These are phyloP conservation scores for Torymus auratus DNA, from an alignment of 2,888 invertebrate species.

Conservation along the genomic window DNA sequence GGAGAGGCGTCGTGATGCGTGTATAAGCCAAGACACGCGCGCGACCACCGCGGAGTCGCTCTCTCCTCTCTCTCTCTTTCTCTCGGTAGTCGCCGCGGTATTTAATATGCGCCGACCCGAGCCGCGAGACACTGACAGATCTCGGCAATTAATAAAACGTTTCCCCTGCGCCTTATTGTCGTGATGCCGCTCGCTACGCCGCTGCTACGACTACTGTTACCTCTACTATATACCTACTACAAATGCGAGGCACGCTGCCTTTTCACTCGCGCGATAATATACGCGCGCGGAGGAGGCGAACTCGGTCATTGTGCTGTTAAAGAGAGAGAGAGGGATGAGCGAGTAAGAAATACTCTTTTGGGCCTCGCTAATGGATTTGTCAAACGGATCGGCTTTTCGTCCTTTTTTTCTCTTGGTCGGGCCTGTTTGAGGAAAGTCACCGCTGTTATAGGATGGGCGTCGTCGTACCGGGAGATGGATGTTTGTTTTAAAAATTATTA, in stretches of 20 bases:
- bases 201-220: slow-evolving; percentile 63
- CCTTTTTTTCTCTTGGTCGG: background rate
- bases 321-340: no score
- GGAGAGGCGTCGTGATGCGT: slow-evolving; percentile 46
- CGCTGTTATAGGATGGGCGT: background rate
- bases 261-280: slow-evolving; percentile 15
- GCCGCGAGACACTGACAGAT: slow-evolving; percentile 72
- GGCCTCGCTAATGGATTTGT: slow-evolving; percentile 43
- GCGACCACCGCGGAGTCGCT: slow-evolving; percentile 37
- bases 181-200: slow-evolving; percentile 65
- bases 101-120: slow-evolving; percentile 69
- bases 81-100: slow-evolving; percentile 61
- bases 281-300: background rate
- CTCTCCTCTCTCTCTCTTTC: background rate
- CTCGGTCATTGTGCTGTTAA: no score
- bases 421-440: no score
- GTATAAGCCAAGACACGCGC: slow-evolving; percentile 27
- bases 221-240: slow-evolving; percentile 63
- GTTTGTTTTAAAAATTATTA: slow-evolving; percentile 28
- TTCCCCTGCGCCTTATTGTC: slow-evolving; percentile 73
- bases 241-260: slow-evolving; percentile 48
- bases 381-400: slow-evolving; percentile 8
- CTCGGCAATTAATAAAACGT: slow-evolving; percentile 75
- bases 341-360: background rate
- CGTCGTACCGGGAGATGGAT: background rate